These are phyloP conservation scores for Catocala fraxini DNA, from an alignment of 2,888 invertebrate genomes.

Conservation along the genomic window DNA sequence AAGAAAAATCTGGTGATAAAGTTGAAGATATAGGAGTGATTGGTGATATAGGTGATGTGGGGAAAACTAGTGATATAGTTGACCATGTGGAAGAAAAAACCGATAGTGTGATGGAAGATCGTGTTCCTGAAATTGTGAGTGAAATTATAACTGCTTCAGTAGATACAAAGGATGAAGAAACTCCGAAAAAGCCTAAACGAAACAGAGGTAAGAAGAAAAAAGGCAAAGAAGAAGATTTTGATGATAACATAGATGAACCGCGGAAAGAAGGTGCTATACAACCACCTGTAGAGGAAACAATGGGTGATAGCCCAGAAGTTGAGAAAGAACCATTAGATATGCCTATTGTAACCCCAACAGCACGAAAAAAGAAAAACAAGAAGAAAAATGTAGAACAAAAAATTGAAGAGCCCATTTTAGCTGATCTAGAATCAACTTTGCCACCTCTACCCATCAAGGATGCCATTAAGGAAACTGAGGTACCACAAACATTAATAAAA, in stretches of 20 bases:
- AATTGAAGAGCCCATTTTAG: constrained; percentile 22
- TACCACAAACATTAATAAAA: constrained; percentile 9
- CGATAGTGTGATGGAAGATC: constrained; percentile 43
- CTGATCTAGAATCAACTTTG: constrained; percentile 17
- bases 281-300: constrained; percentile 14
- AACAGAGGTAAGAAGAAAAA: constrained; percentile 81
- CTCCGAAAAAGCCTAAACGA: constrained; percentile 82
- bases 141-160: constrained; percentile 44
- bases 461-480: constrained; percentile 21
- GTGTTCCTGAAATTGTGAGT: constrained; percentile 51
- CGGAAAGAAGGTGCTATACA: constrained; percentile 15
- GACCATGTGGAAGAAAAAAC: constrained; percentile 37
- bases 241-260: constrained; percentile 43
- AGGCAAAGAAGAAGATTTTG: constrained; percentile 48
- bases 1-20: constrained; percentile 29
- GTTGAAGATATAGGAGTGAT: constrained; percentile 21
- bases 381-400: constrained; percentile 58
- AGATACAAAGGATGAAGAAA: constrained; percentile 53
- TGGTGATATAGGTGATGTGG: constrained; percentile 26
- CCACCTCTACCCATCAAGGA: constrained; percentile 10
- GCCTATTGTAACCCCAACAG: constrained; percentile 55
- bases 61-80: constrained; percentile 46
- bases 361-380: constrained; percentile 79
- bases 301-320: constrained; percentile 18
- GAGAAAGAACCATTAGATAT: constrained; percentile 25